Conservation (phyloP, 2,113 vertebrate species). For the Ciconia maguari region DNA sequence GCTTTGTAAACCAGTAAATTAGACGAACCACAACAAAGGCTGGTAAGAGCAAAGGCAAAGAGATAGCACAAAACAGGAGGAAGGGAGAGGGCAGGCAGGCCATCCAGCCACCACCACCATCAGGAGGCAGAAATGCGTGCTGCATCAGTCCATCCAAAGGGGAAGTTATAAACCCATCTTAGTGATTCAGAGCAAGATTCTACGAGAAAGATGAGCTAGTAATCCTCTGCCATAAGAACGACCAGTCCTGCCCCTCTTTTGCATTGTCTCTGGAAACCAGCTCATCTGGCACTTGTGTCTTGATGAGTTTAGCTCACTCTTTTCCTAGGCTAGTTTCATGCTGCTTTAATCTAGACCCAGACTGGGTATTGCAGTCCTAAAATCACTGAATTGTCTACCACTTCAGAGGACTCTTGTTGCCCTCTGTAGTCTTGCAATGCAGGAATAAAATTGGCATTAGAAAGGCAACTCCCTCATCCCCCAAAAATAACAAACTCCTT, state of each 20-base stretch:
- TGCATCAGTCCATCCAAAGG: not conserved
- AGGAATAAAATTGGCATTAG: not conserved
- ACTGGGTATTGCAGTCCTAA: not conserved
- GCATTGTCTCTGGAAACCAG: not conserved
- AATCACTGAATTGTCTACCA: not conserved
- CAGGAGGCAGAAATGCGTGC: not conserved
- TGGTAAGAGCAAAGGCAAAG: not conserved
- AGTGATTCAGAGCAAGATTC: not conserved
- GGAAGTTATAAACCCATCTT: not conserved
- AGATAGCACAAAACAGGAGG: not conserved
- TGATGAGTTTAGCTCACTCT: not conserved
- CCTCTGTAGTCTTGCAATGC: not conserved
- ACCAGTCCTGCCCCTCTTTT: not conserved
- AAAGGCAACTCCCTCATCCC: not conserved
- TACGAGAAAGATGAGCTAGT: not conserved
- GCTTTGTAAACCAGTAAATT: not conserved
- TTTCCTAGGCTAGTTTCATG: not conserved
- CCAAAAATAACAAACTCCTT: not conserved
- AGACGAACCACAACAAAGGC: not conserved
- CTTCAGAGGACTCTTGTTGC: not conserved
- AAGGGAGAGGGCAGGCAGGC: not conserved
- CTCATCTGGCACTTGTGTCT: not conserved
- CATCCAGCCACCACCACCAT: not conserved
- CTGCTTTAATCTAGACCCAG: not conserved
- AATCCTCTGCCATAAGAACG: not conserved